Percentiles rank a stretch among this genome's conserved stretches.
Evolutionary conservation across 2,888 invertebrate species (phyloP).

Genomic region (Beris morrisii): DNA sequence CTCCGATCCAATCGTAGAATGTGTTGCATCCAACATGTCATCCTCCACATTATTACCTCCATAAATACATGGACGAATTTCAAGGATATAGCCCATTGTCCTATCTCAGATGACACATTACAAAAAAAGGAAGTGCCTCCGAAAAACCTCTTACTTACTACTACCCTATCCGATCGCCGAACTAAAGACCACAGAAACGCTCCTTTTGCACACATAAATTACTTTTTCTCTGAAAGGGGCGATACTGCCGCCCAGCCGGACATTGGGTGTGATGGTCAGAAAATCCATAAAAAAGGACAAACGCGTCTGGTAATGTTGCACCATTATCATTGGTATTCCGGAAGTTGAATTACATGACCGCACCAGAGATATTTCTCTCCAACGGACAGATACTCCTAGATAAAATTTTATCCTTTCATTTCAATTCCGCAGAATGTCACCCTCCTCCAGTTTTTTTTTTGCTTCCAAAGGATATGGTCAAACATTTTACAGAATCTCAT

Average conservation of each 20-base stretch:
- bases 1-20: constrained; percentile 6
- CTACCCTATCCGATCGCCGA: too few relatives aligned
- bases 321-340: constrained; percentile 25
- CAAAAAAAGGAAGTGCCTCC: constrained; percentile 17
- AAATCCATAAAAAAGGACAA: constrained; percentile 27
- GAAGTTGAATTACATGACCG: constrained; percentile 32
- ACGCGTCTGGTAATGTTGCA: constrained; percentile 30
- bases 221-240: constrained; percentile 23
- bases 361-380: neutral
- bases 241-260: neutral
- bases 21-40: neutral
- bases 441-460: too few relatives aligned
- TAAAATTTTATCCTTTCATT: too few relatives aligned
- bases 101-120: constrained; percentile 25
- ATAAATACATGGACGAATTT: constrained; percentile 22
- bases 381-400: neutral
- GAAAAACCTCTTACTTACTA: constrained; percentile 8
- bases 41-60: constrained; percentile 25
- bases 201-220: constrained; percentile 16
- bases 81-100: constrained; percentile 22
- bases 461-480: too few relatives aligned
- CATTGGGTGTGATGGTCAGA: constrained; percentile 17
- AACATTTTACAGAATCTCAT: too few relatives aligned
- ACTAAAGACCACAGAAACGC: constrained; percentile 6
- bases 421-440: too few relatives aligned